Base-by-base conservation (phyloP, 2,888 invertebrate species). In the Macaria liturata region DNA sequence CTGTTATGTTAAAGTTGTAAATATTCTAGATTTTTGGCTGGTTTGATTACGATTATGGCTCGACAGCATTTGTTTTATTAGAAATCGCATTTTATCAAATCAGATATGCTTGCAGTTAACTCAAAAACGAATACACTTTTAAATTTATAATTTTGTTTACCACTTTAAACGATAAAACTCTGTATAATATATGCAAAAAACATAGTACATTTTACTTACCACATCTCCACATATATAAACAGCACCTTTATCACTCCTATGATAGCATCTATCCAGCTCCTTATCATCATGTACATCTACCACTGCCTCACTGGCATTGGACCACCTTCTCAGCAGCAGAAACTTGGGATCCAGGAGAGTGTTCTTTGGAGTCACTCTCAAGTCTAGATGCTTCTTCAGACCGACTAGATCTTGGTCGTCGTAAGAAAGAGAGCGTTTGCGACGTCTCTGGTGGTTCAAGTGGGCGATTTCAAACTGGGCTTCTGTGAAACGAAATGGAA, bases 221-320 rank as follows among this genome's bases (percentile, higher is more conserved):
- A 94, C 88, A 81, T 93, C 94, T 65, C 91, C 88, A 80, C 94
- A 94, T 53, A 92, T 79, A 76, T 92, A 94, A 54, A 94, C 70
- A 4, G 94, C 94, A 43, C 93, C 93, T 56, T 83, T 86, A 46
- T 91, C 85, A 69, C 93, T 93, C 67, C 87, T 92, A 74, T 91
- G 94, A 74, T 93, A 94, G 80, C 95, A 95, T 0, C 74, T 77
- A 59, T 91, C 86, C 63, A 93, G 80, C 61, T 93, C 92, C 6
- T 92, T 85, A 62, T 92, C 83, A 50, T 80, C 72, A 46, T 88
- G 80, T 40, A 93, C 82, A 46, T 92, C 85, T n/a, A 88, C 65
- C 6, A 86, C 78, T 20, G 83, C 78, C 62, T 93, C 88, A 0
- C 93, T 93, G 46, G 85, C 83, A 70, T 94, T 94, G 30, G 89